Percentiles rank a stretch among this genome's conserved stretches.
Evolutionary conservation across 1,140 invertebrate species (phyloP).

Genomic region (Temnothorax longispinosus): DNA sequence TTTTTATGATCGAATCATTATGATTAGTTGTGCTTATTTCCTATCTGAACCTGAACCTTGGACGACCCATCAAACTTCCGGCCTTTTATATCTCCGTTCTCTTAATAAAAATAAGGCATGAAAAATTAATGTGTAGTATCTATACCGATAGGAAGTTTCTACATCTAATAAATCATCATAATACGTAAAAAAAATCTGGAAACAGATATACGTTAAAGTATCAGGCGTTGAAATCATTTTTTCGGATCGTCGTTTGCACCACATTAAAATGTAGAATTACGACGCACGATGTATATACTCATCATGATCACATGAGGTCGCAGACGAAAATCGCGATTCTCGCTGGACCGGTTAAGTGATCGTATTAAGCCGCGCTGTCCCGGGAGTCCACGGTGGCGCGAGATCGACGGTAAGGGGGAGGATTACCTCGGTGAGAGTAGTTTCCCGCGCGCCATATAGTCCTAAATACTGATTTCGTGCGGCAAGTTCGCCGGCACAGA

Average conservation of each 20-base stretch:
- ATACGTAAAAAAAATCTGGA: not conserved
- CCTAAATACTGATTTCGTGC: conserved; percentile 50
- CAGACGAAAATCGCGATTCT: conserved; percentile 24
- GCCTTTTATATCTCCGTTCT: not conserved
- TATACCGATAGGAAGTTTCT: not conserved
- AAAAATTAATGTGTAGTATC: not conserved
- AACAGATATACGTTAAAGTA: not conserved
- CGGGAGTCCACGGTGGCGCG: not conserved
- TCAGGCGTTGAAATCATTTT: not conserved
- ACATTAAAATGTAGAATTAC: conserved; percentile 10
- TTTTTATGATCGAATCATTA: not conserved
- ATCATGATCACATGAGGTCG: not conserved
- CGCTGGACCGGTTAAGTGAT: conserved; percentile 43
- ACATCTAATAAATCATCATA: not conserved
- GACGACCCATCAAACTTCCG: not conserved
- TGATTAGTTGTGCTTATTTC: not conserved
- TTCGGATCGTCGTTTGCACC: not conserved
- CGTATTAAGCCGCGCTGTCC: not conserved
- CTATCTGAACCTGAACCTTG: not conserved
- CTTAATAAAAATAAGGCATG: not conserved
- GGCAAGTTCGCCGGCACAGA: not conserved
- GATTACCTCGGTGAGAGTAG: conserved; percentile 45
- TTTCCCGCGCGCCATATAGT: conserved; percentile 25
- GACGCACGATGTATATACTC: not conserved
- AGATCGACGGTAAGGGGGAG: conserved; percentile 14